Evolutionary conservation across 2,888 invertebrate species (phyloP).

Genomic region (Nemapogon koenigi): DNA sequence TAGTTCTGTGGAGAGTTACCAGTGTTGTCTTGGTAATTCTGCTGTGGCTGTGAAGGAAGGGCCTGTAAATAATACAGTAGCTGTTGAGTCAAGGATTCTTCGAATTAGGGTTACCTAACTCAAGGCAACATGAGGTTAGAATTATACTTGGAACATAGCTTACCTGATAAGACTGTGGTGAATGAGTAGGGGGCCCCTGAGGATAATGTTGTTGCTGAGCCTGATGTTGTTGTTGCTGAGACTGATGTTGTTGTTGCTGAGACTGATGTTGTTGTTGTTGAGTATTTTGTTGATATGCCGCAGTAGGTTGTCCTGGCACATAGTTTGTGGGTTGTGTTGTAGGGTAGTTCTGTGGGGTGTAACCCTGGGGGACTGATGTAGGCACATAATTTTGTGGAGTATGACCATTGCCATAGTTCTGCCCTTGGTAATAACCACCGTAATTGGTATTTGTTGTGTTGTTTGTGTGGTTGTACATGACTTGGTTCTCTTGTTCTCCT

Average conservation of each 20-base stretch:
- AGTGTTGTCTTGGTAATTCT: slow-evolving; percentile 63
- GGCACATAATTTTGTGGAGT: slow-evolving; percentile 50
- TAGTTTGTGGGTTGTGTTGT: slow-evolving; percentile 39
- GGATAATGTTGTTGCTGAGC: slow-evolving; percentile 43
- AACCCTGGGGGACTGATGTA: slow-evolving; percentile 44
- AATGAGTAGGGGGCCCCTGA: too few species aligned
- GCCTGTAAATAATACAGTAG: slow-evolving; percentile 27
- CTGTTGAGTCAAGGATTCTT: too few species aligned
- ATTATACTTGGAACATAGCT: too few species aligned
- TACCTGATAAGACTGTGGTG: slow-evolving; percentile 64
- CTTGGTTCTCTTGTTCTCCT: slow-evolving; percentile 50
- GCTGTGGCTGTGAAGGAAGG: slow-evolving; percentile 51
- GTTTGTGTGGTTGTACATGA: slow-evolving; percentile 47
- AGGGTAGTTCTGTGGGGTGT: slow-evolving; percentile 44
- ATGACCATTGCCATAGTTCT: slow-evolving; percentile 53
- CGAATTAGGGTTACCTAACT: too few species aligned
- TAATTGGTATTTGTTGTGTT: slow-evolving; percentile 45
- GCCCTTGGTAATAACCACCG: slow-evolving; percentile 55
- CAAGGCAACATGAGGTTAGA: too few species aligned
- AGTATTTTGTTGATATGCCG: slow-evolving; percentile 46
- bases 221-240: slow-evolving; percentile 47
- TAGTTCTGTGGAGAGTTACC: slow-evolving; percentile 58
- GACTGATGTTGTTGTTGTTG: slow-evolving; percentile 50
- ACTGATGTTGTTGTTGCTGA: slow-evolving; percentile 41
- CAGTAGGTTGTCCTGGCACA: slow-evolving; percentile 33